These are phyloP conservation scores for Stigmatopora argus DNA, from an alignment of 2,113 vertebrate genomes.

Conservation along the genomic window DNA sequence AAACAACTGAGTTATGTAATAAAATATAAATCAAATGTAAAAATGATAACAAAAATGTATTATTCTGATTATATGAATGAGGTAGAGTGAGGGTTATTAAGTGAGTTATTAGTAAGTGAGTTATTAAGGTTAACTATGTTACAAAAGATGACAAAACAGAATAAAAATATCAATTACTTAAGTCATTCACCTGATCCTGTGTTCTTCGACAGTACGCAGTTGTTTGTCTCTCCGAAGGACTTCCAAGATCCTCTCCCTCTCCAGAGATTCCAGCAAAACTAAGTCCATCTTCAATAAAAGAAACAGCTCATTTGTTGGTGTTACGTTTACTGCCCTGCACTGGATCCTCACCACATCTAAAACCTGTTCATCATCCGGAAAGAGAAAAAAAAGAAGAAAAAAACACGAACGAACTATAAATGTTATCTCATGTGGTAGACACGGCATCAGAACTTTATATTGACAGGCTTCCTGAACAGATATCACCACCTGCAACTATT, in stretches of 20 bases:
- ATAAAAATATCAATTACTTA: background rate
- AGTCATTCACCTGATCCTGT: conserved; percentile 77
- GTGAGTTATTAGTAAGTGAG: too few species aligned
- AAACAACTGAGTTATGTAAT: too few species aligned
- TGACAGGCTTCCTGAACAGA: background rate
- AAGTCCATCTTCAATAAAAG: conserved; percentile 69
- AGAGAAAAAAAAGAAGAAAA: conserved; percentile 10
- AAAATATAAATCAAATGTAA: too few species aligned
- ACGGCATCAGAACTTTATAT: conserved; percentile 14
- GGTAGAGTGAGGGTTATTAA: too few species aligned
- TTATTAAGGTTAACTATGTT: too few species aligned
- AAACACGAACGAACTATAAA: too few species aligned
- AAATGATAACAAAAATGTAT: too few species aligned
- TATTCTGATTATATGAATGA: too few species aligned
- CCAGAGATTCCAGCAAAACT: conserved; percentile 73
- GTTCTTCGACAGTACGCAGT: conserved; percentile 76
- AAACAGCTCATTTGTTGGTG: background rate
- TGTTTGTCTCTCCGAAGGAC: conserved; percentile 82
- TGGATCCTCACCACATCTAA: conserved; percentile 1
- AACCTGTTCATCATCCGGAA: conserved; percentile 16
- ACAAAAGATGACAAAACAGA: too few species aligned
- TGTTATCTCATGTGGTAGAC: conserved; percentile 7
- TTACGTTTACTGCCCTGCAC: conserved; percentile 12
- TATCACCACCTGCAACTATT: background rate
- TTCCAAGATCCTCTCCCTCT: conserved; percentile 77